Evolutionary conservation across 2,113 vertebrate genomes (phyloP), one percentile per base, ranked within the genome.

Genomic region (Spea bombifrons): DNA sequence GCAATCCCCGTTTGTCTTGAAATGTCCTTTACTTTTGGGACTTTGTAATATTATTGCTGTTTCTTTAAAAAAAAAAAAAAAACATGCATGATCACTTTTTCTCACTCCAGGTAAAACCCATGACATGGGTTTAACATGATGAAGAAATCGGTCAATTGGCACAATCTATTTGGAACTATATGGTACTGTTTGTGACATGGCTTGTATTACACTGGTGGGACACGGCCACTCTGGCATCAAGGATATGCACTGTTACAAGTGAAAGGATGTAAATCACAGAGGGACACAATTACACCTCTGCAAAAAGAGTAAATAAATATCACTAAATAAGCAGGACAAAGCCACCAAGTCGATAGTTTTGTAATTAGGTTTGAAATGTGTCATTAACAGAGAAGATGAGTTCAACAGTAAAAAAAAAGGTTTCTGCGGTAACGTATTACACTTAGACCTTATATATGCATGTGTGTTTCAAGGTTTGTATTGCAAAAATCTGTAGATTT

Each of bases 341-440:
- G 65, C 68, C 75, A 68, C 2, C 30, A 30, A 30, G 68, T 76
- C 63, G 59, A 43, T 68, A 59, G 50, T 66, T 59, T 59, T 30
- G 43, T 76, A 76, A 76, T 76, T 57, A 76, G 52, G 66, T 43
- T 47, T 52, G 49, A 68, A 68, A 67, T 76, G 66, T 76, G 65
- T 57, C 66, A 43, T 44, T 68, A 17, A 16, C 46, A 52, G 16
- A 52, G 44, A 7, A 3, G 4, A 15, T 12, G 55, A 17, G 50
- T 67, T 76, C 57, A 47, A 15, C 48, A 45, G 9, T 16, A 53
- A n/a, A 50, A 55, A 17, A 76, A 46, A 53, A 52, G 4, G 65
- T 76, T 76, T 44, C 65, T 59, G 75, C 48, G 75, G 66, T 44
- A 76, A 76, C 75, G 47, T 68, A 76, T 76, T 69, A 30, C 30